Conservation (phyloP, 2,113 vertebrate species). For the Mionectes macconnelli region DNA sequence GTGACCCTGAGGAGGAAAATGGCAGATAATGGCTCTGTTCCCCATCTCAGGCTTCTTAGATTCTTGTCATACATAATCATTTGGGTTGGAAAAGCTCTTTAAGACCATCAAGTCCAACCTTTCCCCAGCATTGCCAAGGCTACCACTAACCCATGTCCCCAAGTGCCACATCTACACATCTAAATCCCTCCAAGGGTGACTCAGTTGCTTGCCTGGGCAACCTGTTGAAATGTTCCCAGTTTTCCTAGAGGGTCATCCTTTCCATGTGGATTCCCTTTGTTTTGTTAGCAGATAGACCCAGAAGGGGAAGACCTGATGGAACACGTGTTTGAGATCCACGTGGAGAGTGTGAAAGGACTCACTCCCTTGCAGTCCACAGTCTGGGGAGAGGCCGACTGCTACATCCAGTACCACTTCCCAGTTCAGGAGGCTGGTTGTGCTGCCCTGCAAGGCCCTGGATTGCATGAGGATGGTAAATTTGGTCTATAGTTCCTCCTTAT, state of each 20-base stretch:
- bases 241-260: neutral
- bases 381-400: constrained; percentile 98
- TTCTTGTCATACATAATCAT: neutral
- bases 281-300: constrained; percentile 48
- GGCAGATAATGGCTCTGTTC: neutral
- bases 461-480: constrained; percentile 76
- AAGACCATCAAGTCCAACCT: neutral
- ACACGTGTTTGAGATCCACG: constrained; percentile 86
- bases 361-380: constrained; percentile 88
- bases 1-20: neutral
- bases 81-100: neutral
- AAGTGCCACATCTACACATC: neutral
- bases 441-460: neutral
- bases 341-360: constrained; percentile 86
- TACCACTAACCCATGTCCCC: neutral
- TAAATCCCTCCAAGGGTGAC: neutral
- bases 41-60: neutral
- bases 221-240: neutral
- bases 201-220: neutral
- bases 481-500: neutral
- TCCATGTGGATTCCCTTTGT: neutral
- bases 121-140: neutral
- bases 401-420: constrained; percentile 90
- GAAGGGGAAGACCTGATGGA: constrained; percentile 71
- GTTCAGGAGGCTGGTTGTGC: constrained; percentile 67